Evolutionary conservation across 2,113 vertebrate genomes (phyloP).

Genomic region (Ondatra zibethicus): DNA sequence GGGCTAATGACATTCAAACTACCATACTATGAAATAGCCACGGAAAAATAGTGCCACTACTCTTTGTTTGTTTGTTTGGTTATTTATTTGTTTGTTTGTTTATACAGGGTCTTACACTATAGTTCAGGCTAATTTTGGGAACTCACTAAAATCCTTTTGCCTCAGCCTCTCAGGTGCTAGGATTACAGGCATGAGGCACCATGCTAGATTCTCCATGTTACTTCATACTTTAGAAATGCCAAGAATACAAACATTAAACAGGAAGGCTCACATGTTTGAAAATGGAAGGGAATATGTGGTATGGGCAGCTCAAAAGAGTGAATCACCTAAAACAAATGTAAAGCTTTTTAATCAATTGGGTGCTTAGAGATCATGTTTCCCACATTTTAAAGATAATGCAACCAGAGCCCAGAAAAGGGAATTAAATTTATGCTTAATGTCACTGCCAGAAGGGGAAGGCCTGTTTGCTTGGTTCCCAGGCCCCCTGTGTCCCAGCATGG

Average conservation of each 20-base stretch:
- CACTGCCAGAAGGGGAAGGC: not conserved
- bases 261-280: not conserved
- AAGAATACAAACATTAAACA: not conserved
- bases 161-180: not conserved
- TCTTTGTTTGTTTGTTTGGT: not conserved
- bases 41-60: slow-evolving; percentile 28
- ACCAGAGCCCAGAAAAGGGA: not conserved
- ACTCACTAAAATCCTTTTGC: not conserved
- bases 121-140: not conserved
- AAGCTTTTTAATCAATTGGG: not conserved
- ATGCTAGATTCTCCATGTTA: not conserved
- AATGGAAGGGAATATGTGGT: not conserved
- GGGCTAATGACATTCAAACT: not conserved
- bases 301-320: not conserved
- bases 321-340: not conserved
- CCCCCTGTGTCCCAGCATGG: not conserved
- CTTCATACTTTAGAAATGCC: slow-evolving; percentile 13
- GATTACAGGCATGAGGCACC: too few relatives aligned
- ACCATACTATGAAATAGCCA: not conserved
- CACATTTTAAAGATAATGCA: slow-evolving; percentile 4
- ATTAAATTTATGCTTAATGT: not conserved
- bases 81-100: not conserved
- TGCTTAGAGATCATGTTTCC: not conserved
- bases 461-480: not conserved
- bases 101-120: not conserved